A percentile compares a stretch with the other conserved stretches of the same genome.
phyloP scores from a whole-genome alignment of 2,113 vertebrate genomes.

The Pomatostomus ruficeps region DNA sequence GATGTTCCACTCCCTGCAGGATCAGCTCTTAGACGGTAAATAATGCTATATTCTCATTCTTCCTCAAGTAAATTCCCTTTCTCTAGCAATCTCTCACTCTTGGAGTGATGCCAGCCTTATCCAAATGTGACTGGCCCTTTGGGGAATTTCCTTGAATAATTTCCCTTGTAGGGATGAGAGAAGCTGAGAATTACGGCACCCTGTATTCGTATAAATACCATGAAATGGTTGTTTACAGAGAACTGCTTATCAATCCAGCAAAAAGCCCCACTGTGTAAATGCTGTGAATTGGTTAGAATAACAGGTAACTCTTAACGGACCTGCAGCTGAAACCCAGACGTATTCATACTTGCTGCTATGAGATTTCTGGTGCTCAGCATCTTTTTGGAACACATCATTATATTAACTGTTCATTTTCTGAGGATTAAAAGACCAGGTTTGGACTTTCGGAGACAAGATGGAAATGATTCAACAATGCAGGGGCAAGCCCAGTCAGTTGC shows the following conservation, averaged over 20 bases:
- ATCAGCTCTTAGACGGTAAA: not conserved
- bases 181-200: not conserved
- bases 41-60: not conserved
- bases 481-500: not conserved
- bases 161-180: not conserved
- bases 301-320: conserved; percentile 1
- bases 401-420: not conserved
- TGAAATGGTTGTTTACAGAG: not conserved
- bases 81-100: not conserved
- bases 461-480: not conserved
- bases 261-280: not conserved
- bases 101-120: not conserved
- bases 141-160: not conserved
- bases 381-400: not conserved
- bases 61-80: not conserved
- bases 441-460: not conserved
- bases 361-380: not conserved
- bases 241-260: not conserved
- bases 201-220: not conserved
- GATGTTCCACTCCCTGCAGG: not conserved
- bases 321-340: not conserved
- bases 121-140: not conserved
- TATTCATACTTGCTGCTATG: not conserved
- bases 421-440: not conserved
- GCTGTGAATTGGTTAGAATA: not conserved